Percentiles rank a stretch among this genome's conserved stretches.
phyloP scores from a whole-genome alignment of 2,113 vertebrate genomes.

The Microtus montanus region DNA sequence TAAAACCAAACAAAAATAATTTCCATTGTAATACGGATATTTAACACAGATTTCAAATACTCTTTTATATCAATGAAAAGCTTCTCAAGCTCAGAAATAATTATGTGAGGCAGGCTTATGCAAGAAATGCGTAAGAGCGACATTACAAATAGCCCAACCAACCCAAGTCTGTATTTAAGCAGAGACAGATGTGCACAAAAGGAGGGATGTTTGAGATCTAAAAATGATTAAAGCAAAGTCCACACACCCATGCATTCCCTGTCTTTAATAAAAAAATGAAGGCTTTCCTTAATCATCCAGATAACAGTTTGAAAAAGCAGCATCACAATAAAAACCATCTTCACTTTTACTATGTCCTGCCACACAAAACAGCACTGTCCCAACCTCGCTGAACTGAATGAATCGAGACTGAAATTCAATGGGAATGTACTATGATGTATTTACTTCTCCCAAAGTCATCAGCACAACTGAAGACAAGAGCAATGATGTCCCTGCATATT shows the following conservation, averaged over 20 bases:
- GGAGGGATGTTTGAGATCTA: neutral
- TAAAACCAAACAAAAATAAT: neutral
- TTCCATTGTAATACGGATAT: neutral
- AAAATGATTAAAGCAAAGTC: conserved; percentile 17
- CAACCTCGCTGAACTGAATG: neutral
- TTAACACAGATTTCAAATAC: conserved; percentile 43
- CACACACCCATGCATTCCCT: neutral
- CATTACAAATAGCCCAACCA: neutral
- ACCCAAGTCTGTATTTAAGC: neutral
- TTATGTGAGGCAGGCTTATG: neutral
- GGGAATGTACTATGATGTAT: neutral
- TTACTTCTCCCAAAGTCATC: conserved; percentile 29
- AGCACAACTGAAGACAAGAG: conserved; percentile 35
- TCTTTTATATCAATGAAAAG: neutral
- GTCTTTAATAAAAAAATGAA: neutral
- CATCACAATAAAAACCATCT: neutral
- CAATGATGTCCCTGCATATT: neutral
- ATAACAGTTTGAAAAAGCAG: conserved; percentile 36
- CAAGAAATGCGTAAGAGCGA: conserved; percentile 14
- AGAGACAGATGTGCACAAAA: neutral
- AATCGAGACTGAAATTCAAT: conserved; percentile 36
- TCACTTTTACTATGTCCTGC: neutral
- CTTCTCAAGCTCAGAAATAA: conserved; percentile 35
- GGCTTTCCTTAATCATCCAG: neutral
- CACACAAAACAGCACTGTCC: neutral